A percentile compares a stretch with the other conserved stretches of the same genome.
Evolutionary conservation across 2,888 invertebrate species (phyloP).

Genomic region (Lamellibrachia columna): DNA sequence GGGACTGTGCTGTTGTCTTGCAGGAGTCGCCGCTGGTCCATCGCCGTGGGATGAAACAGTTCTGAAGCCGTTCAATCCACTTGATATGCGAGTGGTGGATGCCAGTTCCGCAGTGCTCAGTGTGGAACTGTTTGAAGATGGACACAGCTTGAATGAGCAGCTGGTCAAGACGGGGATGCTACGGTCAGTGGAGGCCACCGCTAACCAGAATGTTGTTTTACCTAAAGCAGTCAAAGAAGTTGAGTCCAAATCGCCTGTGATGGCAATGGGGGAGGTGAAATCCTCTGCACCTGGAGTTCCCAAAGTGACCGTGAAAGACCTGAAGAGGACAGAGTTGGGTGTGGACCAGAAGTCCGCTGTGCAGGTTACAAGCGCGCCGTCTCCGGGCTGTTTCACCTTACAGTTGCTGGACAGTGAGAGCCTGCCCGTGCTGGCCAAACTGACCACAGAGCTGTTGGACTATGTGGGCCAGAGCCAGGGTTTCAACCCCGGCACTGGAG

Average conservation of each 20-base stretch:
- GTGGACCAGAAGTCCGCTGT: not conserved
- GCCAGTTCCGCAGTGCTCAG: not conserved
- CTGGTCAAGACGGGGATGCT: no score
- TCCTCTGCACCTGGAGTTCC: not conserved
- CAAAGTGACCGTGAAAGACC: not conserved
- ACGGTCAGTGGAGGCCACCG: no score
- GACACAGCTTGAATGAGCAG: no score
- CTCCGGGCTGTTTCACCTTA: not conserved
- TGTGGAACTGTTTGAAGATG: no score
- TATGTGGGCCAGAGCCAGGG: not conserved
- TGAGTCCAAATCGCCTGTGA: no score
- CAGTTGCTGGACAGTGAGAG: not conserved
- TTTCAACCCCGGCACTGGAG: not conserved
- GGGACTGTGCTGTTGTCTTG: constrained; percentile 76
- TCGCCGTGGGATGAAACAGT: not conserved
- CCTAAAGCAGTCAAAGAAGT: no score
- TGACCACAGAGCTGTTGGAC: not conserved
- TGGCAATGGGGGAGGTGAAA: no score
- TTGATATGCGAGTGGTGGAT: not conserved
- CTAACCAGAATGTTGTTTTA: no score
- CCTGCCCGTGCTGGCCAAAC: not conserved
- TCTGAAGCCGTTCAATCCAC: not conserved
- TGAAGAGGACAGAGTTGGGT: not conserved
- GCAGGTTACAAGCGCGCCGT: not conserved
- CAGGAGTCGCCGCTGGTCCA: constrained; percentile 67